Percentiles rank a stretch among this genome's conserved stretches.
These are phyloP conservation scores for Cebidichthys violaceus DNA, from an alignment of 2,113 vertebrate genomes.

Conservation along the genomic window DNA sequence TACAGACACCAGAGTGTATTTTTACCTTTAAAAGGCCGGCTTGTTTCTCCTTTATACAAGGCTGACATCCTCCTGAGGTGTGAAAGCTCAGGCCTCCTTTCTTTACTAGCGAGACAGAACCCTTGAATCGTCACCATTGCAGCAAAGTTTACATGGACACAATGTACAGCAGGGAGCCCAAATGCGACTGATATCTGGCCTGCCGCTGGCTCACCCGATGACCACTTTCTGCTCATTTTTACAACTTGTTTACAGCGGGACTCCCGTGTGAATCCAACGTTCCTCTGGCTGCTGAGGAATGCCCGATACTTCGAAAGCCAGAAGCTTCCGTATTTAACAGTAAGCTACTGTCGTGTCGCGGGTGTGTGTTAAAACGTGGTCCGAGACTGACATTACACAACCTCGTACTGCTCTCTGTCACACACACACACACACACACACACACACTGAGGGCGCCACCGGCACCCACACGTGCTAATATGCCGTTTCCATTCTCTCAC, in stretches of 20 bases:
- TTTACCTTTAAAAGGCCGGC: slow-evolving; percentile 4
- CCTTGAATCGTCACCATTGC: background rate
- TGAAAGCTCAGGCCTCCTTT: slow-evolving; percentile 8
- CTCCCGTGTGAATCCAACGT: background rate
- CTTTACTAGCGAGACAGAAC: background rate
- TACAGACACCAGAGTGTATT: background rate
- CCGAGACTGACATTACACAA: background rate
- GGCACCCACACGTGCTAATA: slow-evolving; percentile 28
- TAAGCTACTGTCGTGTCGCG: slow-evolving; percentile 10
- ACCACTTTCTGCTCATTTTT: slow-evolving; percentile 1
- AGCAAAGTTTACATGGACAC: background rate
- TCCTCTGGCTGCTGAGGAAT: slow-evolving; percentile 10
- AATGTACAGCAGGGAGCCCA: background rate
- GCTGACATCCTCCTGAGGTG: slow-evolving; percentile 29
- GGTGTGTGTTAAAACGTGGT: slow-evolving; percentile 46
- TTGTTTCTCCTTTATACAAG: background rate
- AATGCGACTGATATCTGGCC: background rate
- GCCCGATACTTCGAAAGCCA: slow-evolving; percentile 22
- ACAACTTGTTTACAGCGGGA: slow-evolving; percentile 9
- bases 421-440: slow-evolving; percentile 5
- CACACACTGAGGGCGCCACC: slow-evolving; percentile 2
- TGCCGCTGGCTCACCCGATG: background rate
- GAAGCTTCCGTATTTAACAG: slow-evolving; percentile 17
- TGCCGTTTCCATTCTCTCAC: slow-evolving; percentile 70
- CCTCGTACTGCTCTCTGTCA: background rate